Conservation (phyloP, 2,888 invertebrate genomes). For the Tanypteryx hageni region DNA sequence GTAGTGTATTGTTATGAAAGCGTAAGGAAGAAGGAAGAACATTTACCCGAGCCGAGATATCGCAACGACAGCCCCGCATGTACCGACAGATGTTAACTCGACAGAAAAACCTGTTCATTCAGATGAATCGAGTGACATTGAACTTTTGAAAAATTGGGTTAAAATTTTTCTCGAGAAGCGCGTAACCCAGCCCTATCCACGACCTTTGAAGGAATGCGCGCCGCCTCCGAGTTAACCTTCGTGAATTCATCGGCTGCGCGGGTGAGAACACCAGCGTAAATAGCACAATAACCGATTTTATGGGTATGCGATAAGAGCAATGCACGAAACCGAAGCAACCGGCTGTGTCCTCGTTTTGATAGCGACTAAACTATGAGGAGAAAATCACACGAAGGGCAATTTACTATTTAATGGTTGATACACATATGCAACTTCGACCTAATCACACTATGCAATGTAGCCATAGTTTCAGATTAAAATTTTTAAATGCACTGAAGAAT, state of each 20-base stretch:
- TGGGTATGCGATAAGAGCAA: neutral
- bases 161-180: neutral
- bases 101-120: neutral
- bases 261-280: neutral
- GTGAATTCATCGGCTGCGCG: neutral
- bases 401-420: no score
- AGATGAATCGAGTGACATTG: neutral
- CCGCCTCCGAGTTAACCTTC: neutral
- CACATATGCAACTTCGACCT: no score
- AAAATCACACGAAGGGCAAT: no score
- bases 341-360: no score
- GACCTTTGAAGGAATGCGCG: neutral
- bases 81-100: neutral
- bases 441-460: no score
- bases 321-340: no score
- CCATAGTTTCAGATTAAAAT: no score
- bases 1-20: no score
- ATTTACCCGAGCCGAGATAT: neutral
- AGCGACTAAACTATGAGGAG: no score
- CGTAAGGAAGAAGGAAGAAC: no score
- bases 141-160: conserved; percentile 11
- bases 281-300: neutral
- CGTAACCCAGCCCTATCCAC: neutral
- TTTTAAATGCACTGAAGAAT: no score
- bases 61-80: neutral